Percentiles rank a stretch among this genome's conserved stretches.
Conservation (phyloP, 2,888 invertebrate genomes). For the Corbicula japonica region DNA sequence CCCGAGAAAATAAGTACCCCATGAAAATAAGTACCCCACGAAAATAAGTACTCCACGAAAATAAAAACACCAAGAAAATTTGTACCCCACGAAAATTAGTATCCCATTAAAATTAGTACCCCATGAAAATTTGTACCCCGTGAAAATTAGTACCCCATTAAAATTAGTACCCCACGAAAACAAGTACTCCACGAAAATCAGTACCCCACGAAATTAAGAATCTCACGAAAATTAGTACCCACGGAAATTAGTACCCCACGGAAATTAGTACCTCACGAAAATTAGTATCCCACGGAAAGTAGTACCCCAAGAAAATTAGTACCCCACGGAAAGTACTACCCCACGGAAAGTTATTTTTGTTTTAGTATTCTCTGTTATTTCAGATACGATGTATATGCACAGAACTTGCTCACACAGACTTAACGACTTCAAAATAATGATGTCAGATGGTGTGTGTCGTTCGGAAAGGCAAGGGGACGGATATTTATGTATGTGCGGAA, state of each 20-base stretch:
- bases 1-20: no score
- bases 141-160: no score
- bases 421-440: slow-evolving; percentile 78
- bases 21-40: no score
- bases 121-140: no score
- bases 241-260: background rate
- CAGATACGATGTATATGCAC: slow-evolving; percentile 79
- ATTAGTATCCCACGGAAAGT: background rate
- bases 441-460: slow-evolving; percentile 83
- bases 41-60: no score
- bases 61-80: no score
- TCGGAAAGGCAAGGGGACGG: slow-evolving; percentile 84
- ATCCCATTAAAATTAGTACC: no score
- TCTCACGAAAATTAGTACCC: background rate
- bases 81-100: no score
- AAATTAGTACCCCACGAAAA: no score
- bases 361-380: slow-evolving; percentile 45
- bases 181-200: no score
- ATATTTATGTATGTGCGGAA: slow-evolving; percentile 83
- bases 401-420: slow-evolving; percentile 79
- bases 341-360: background rate
- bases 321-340: background rate
- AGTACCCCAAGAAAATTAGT: background rate
- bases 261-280: background rate
- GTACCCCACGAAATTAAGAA: no score